phyloP scores from a whole-genome alignment of 2,113 vertebrate species.

The Urocynchramus pylzowi region DNA sequence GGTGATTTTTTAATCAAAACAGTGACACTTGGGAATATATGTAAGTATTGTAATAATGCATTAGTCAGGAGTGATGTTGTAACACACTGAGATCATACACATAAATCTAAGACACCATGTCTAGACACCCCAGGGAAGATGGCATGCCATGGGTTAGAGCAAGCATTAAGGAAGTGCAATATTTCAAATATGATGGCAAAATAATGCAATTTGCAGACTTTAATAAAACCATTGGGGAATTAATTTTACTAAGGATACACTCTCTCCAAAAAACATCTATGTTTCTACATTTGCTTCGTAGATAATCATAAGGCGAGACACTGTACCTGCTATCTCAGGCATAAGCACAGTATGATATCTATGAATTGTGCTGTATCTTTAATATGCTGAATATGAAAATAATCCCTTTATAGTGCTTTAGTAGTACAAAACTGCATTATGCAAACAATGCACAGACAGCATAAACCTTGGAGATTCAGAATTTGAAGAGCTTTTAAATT shows the following conservation, averaged over 20 bases:
- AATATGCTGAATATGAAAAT: constrained; percentile 73
- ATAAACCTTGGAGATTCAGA: constrained; percentile 68
- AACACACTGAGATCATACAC: constrained; percentile 83
- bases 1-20: constrained; percentile 88
- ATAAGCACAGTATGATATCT: constrained; percentile 60
- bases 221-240: constrained; percentile 79
- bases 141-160: constrained; percentile 72
- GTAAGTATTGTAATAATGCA: constrained; percentile 83
- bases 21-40: constrained; percentile 83
- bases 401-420: constrained; percentile 70
- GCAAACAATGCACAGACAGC: constrained; percentile 72
- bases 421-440: constrained; percentile 68
- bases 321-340: constrained; percentile 73
- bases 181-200: constrained; percentile 78
- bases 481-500: constrained; percentile 73
- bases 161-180: constrained; percentile 73
- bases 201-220: constrained; percentile 79
- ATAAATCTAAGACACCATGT: constrained; percentile 79
- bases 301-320: constrained; percentile 64
- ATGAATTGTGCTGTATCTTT: constrained; percentile 65
- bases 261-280: constrained; percentile 60
- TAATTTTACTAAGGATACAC: constrained; percentile 72
- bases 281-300: constrained; percentile 60
- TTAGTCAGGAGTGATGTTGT: constrained; percentile 81
- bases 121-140: constrained; percentile 81